Evolutionary conservation across 2,888 invertebrate genomes (phyloP).

Genomic region (Amphipoea lucens): DNA sequence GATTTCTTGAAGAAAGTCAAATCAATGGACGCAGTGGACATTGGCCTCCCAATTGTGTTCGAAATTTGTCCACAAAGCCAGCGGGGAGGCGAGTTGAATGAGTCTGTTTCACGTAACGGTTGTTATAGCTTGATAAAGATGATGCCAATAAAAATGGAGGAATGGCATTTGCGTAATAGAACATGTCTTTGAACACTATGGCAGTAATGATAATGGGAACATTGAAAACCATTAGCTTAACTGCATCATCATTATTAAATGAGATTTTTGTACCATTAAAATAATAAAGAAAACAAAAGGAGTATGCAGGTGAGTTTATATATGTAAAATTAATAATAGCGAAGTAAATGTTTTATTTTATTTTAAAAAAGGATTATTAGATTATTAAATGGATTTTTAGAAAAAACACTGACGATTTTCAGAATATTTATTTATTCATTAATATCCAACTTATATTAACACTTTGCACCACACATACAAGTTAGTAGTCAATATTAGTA

Average conservation of each 20-base stretch:
- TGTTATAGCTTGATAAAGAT: background rate
- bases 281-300: background rate
- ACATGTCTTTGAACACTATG: background rate
- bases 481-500: too few species aligned
- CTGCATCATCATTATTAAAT: background rate
- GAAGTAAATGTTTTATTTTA: background rate
- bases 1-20: constrained; percentile 89
- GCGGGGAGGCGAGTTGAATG: constrained; percentile 53
- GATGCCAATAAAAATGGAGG: background rate
- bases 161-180: background rate
- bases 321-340: background rate
- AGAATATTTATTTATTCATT: background rate
- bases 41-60: constrained; percentile 85
- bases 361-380: background rate
- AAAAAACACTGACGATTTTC: background rate
- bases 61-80: constrained; percentile 68
- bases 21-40: constrained; percentile 88
- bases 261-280: background rate
- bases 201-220: background rate
- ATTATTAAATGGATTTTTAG: too few species aligned
- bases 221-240: background rate
- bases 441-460: too few species aligned
- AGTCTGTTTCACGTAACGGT: constrained; percentile 45
- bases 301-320: background rate
- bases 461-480: too few species aligned